Base-by-base conservation (phyloP, 2,797 vertebrate species). In the Pseudomugil gertrudae region DNA sequence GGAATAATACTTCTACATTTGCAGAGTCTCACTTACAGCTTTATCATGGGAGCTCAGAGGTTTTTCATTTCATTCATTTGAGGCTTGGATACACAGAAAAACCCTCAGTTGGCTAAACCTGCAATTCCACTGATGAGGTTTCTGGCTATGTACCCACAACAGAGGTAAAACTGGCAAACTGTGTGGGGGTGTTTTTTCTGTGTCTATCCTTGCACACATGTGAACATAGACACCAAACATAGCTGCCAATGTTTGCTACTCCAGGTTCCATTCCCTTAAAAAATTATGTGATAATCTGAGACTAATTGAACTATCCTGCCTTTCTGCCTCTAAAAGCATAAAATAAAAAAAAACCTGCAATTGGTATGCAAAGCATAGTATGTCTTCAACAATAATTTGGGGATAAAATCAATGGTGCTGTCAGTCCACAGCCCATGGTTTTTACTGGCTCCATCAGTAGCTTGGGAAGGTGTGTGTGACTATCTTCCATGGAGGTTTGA, bases 381-480 rank as follows among this genome's bases (percentile, higher is more conserved):
- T 38, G 57, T 87, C 86, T 80, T 89, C 88, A 88, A 92, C 88
- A 92, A 92, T 93, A 92, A 90, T 91, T 87, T 55, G 78, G 82
- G 90, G 84, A 90, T 93, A 91, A 93, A 92, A 92, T 85, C 90
- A 92, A 91, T 93, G 89, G 89, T 84, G 88, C 86, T 80, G 90
- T 81, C 80, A 89, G 76, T 84, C 85, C 90, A 90, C 66, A 82
- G 83, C 80, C 81, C 61, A 69, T 79, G 86, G 81, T 89, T 91
- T 91, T 89, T 88, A 90, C 84, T 84, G 85, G 86, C 85, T 87
- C 85, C 84, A 88, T 89, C 84, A 89, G 80, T 72, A 84, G 84
- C 87, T 85, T 85, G 82, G 75, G 75, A 79, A 80, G 80, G 76
- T 79, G 81, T 75, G 85, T 86, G 84, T 73, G 80, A 76, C 75